A percentile compares a stretch with the other conserved stretches of the same genome.
Conservation (phyloP, 1,140 invertebrate genomes). For the Microplitis demolitor region DNA sequence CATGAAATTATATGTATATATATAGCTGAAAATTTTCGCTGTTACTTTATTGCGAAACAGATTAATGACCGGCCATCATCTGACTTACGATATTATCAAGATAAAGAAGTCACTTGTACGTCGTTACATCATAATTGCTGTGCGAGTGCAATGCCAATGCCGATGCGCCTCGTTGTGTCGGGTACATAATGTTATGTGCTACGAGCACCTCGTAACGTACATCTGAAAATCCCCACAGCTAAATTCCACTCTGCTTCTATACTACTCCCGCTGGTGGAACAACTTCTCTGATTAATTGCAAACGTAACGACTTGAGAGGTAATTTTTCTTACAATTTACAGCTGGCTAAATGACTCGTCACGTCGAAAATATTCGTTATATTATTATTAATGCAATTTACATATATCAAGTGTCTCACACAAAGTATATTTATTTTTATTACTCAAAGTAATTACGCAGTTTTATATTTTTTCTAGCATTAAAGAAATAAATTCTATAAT, state of each 20-base stretch:
- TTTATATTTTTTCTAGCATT: neutral
- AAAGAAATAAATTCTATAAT: no score
- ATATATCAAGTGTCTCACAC: no score
- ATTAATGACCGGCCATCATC: slow-evolving; percentile 9
- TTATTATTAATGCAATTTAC: neutral
- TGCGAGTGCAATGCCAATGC: slow-evolving; percentile 2
- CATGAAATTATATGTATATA: neutral
- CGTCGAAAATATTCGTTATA: neutral
- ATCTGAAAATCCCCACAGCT: neutral
- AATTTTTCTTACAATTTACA: neutral
- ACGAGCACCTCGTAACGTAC: neutral
- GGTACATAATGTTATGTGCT: neutral
- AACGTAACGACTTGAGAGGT: neutral
- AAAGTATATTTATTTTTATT: no score
- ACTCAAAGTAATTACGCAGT: neutral
- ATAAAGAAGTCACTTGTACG: slow-evolving; percentile 2
- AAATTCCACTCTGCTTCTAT: no score
- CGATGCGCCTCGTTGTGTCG: neutral
- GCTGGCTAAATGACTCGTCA: neutral
- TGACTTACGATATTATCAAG: neutral
- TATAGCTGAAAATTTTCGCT: neutral
- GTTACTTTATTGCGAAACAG: neutral
- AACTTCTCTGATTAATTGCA: no score
- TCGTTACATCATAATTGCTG: slow-evolving; percentile 6
- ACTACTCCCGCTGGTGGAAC: no score